Evolutionary conservation across 2,888 invertebrate species (phyloP), one percentile per base, ranked within the genome.

Genomic region (Oligia fasciuncula): DNA sequence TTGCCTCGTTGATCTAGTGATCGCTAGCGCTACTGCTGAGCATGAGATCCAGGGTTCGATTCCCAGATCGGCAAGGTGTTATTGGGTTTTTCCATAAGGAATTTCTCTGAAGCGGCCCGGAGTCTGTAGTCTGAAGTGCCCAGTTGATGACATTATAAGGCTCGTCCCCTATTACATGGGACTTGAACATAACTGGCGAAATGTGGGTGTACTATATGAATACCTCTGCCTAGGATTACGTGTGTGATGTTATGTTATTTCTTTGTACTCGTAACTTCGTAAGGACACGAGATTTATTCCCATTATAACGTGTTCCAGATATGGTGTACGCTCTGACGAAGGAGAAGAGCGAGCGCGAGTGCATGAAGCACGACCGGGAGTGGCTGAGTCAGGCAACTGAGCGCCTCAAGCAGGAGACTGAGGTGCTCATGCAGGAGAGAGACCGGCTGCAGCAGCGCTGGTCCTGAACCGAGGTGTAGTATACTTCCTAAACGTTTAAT

Each of bases 401-500:
- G 57, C 90, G 93, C 1, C 85, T 94, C 49, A 93, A 91, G 83
- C 91, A 92, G 57, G 94, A 94, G 85, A 91, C 92, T 0, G 93
- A 94, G 72, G 76, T 93, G n/a, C 89, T 94, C 35, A 89, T 91
- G 79, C 92, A 93, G 72, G 93, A 94, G 83, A 82, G 92, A 4
- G 93, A 93, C 62, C 91, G 93, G 1, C 76, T 93, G 79, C 91
- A 93, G 85, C 91, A 93, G 73, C 89, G 91, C 77, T 94, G 94
- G 93, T 91, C 93, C 75, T 94, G 92, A 93, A 90, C 77, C 29
- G 84, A 88, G 91, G 93, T 93, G 81, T 57, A 76, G 74, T 70
- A 68, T 6, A n/a, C 2, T 57, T 40, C 1, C 6, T 40, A 69
- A 46, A 46, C 46, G 46, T 46, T 46, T 11, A 46, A 46, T 46